Base-by-base conservation (phyloP, 2,113 vertebrate genomes). In the Megaceryle torquata region DNA sequence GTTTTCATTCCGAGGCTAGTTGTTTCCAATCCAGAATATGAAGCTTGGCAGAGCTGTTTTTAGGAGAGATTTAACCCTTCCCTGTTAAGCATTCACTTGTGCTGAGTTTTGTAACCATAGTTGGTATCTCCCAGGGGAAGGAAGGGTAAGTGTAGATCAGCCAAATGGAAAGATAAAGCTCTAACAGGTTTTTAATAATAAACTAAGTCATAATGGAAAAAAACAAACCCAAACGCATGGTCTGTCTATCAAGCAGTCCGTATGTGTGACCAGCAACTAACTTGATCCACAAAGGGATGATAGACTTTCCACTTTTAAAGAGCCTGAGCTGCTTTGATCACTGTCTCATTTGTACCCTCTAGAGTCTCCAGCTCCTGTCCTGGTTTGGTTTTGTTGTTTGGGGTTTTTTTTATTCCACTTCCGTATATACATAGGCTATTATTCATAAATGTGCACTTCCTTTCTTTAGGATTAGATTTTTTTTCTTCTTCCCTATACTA, bases 21-120 rank as follows among this genome's bases (percentile, higher is more conserved):
- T 97, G 84, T 75, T 96, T 96, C 80, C 89, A 97, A 31, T 95
- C 60, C 96, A 94, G 87, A 95, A 95, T 92, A 82, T 93, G 96
- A 95, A 86, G 86, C 96, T 97, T 97, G 96, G 93, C 96, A 96
- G 76, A 84, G 82, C 77, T 86, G 59, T 33, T 78, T 90, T 91
- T 72, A 76, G 91, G 67, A 96, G 89, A 89, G 76, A 37, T 87
- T 95, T 95, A 96, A 96, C 96, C 85, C 93, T 95, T 96, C 77
- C 37, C 57, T 81, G 16, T 69, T 89, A 59, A 81, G 51, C 24
- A 35, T 76, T 86, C 57, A 31, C 37, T 89, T 69, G 57, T 94
- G 75, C 78, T 0, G 1, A 35, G 11, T 61, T 87, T 91, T 93
- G 61, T 94, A 96, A 72, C 82, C 2, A 2, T 50, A 80, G 82